These are phyloP conservation scores for Bellardia pandia DNA, from an alignment of 2,888 invertebrate species.

Conservation along the genomic window DNA sequence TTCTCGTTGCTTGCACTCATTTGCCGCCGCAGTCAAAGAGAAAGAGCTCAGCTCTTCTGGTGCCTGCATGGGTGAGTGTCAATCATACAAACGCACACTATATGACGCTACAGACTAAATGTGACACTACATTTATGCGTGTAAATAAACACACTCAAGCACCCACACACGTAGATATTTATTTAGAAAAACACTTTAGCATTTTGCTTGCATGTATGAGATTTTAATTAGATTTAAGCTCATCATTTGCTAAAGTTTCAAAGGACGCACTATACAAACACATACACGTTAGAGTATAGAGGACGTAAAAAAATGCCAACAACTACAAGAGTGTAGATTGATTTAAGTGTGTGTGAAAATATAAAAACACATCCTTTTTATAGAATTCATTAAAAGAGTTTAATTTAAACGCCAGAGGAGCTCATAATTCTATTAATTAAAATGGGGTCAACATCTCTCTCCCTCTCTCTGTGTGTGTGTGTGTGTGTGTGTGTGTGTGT, in stretches of 20 bases:
- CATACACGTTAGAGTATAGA: neutral
- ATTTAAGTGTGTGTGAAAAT: neutral
- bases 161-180: neutral
- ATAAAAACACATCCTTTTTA: constrained; percentile 1
- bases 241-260: constrained; percentile 62
- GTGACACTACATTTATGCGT: constrained; percentile 20
- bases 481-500: neutral
- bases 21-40: constrained; percentile 28
- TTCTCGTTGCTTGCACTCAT: constrained; percentile 22
- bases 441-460: constrained; percentile 46
- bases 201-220: constrained; percentile 12
- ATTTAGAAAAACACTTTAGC: neutral
- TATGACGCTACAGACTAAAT: neutral
- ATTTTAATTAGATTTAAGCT: constrained; percentile 70
- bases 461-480: neutral
- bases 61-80: constrained; percentile 17
- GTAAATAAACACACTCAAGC: constrained; percentile 15
- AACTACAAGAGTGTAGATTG: neutral
- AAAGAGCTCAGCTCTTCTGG: neutral
- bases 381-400: constrained; percentile 60
- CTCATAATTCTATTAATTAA: constrained; percentile 60
- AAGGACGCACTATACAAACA: constrained; percentile 13
- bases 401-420: constrained; percentile 57
- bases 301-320: neutral
- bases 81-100: neutral